phyloP scores from a whole-genome alignment of 2,797 vertebrate genomes.

The Silurus lanzhouensis region DNA sequence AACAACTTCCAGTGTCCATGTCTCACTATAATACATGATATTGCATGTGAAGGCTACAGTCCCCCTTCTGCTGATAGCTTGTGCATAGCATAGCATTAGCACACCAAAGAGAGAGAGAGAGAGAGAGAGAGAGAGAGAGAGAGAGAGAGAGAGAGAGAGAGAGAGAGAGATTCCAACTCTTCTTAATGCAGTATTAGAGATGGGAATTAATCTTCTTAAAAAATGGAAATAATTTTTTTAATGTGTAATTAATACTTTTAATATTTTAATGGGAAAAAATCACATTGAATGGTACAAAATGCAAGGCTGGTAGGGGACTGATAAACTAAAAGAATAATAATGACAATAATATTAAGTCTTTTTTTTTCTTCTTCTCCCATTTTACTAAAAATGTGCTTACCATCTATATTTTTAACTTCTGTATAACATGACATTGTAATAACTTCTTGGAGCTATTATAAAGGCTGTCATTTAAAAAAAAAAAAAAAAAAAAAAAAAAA shows the following conservation, averaged over 20 bases:
- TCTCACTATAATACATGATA: conserved; percentile 57
- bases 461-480: background rate
- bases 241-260: conserved; percentile 69
- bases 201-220: background rate
- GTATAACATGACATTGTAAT: background rate
- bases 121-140: background rate
- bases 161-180: background rate
- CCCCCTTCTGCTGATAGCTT: conserved; percentile 60
- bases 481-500: background rate
- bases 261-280: conserved; percentile 68
- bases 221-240: conserved; percentile 27
- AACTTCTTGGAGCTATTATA: background rate
- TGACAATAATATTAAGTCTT: background rate
- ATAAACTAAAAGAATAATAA: background rate
- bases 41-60: conserved; percentile 55
- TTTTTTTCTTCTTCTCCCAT: background rate
- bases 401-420: no score
- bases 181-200: conserved; percentile 6
- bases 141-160: background rate
- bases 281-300: conserved; percentile 36
- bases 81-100: conserved; percentile 45
- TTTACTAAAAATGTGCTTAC: background rate
- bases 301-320: conserved; percentile 60
- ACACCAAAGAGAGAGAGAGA: background rate
- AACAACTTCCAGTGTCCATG: background rate